A percentile compares a stretch with the other conserved stretches of the same genome.
phyloP scores from a whole-genome alignment of 2,113 vertebrate species.

The Halichoeres trimaculatus region DNA sequence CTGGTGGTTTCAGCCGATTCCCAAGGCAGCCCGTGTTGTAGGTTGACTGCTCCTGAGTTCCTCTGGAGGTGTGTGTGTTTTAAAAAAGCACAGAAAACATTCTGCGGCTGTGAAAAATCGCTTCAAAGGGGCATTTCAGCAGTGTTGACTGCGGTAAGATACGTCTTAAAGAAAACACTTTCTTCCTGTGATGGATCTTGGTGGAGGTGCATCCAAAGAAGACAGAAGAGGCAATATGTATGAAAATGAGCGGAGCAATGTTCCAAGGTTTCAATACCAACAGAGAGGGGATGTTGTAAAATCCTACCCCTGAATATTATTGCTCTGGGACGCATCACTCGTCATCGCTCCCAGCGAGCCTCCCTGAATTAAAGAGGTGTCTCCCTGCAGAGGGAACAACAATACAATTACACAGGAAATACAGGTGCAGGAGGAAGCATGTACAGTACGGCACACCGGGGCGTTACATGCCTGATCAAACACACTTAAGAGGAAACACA shows the following conservation, averaged over 20 bases:
- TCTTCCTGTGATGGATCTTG: conserved; percentile 64
- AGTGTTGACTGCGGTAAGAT: conserved; percentile 60
- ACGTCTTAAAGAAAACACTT: conserved; percentile 67
- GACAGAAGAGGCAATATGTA: conserved; percentile 76
- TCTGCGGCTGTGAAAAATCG: conserved; percentile 60
- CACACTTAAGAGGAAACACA: not conserved
- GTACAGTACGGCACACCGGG: not conserved
- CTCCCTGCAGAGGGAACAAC: conserved; percentile 34
- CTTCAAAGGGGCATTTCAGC: conserved; percentile 69
- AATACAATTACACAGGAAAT: conserved; percentile 42
- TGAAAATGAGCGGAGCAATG: conserved; percentile 76
- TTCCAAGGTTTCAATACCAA: conserved; percentile 53
- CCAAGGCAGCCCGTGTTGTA: conserved; percentile 60
- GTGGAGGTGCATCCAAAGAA: conserved; percentile 61
- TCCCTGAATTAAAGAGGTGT: conserved; percentile 48
- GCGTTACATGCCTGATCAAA: not conserved
- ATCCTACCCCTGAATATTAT: conserved; percentile 58
- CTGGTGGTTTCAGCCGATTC: conserved; percentile 59
- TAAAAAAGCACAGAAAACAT: conserved; percentile 62
- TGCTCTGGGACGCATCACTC: conserved; percentile 60
- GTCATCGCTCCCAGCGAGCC: conserved; percentile 55
- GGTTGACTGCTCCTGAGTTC: conserved; percentile 67
- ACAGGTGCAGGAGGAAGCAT: conserved; percentile 17
- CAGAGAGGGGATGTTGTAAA: conserved; percentile 60
- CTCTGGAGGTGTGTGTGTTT: conserved; percentile 61